Evolutionary conservation across 35 echinoderm and acorn worm genomes (phyloP).

Genomic region (Lytechinus variegatus): DNA sequence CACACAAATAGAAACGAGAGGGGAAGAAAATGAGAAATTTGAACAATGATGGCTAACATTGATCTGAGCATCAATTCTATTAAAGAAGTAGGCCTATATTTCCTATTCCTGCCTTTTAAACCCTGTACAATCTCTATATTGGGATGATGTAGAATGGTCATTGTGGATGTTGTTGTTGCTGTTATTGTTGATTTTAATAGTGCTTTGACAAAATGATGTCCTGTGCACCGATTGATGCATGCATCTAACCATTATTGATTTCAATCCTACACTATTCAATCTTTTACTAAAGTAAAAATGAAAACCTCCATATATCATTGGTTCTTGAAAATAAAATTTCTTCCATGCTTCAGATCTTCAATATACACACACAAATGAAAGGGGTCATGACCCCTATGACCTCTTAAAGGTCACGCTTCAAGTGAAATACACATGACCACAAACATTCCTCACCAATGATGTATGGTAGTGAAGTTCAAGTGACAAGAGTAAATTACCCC

Average conservation of each 20-base stretch:
- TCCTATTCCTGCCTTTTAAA: neutral
- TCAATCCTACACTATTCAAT: too few relatives aligned
- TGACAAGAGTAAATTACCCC: neutral
- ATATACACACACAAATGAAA: constrained; percentile 15
- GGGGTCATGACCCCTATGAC: neutral
- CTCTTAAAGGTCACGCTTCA: neutral
- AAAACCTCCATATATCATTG: too few relatives aligned
- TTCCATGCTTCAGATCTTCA: neutral
- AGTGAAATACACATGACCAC: neutral
- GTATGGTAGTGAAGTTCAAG: neutral
- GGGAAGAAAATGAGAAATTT: too few relatives aligned
- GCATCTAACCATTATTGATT: too few relatives aligned
- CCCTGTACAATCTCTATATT: neutral
- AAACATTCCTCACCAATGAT: constrained; percentile 26
- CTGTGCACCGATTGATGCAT: too few relatives aligned
- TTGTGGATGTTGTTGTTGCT: neutral
- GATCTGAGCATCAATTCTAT: too few relatives aligned
- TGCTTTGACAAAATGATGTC: too few relatives aligned
- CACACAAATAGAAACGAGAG: too few relatives aligned
- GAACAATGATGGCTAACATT: too few relatives aligned
- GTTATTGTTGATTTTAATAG: too few relatives aligned
- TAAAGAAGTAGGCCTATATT: neutral
- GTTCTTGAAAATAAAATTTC: too few relatives aligned
- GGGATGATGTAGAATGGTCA: neutral
- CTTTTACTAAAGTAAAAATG: too few relatives aligned